Conservation (phyloP, 2,113 vertebrate genomes). For the Leptosomus discolor region DNA sequence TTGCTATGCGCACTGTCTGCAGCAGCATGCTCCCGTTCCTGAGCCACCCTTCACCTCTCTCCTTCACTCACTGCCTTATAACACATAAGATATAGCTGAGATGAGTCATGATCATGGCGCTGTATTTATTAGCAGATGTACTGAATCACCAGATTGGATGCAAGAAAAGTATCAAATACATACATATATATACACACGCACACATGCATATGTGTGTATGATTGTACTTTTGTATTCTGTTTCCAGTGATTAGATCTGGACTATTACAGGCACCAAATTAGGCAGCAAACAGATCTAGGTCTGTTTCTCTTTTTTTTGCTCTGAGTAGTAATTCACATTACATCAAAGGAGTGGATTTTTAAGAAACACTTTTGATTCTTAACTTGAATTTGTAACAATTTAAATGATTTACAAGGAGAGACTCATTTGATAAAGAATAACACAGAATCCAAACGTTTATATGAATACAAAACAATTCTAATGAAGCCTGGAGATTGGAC, state of each 20-base stretch:
- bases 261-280: background rate
- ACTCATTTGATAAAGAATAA: conserved; percentile 27
- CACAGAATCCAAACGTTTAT: conserved; percentile 20
- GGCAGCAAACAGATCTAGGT: background rate
- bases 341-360: background rate
- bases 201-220: background rate
- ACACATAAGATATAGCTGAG: background rate
- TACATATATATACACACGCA: background rate
- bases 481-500: background rate
- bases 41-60: background rate
- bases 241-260: background rate
- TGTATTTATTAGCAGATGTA: background rate
- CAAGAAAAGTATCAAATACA: background rate
- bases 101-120: background rate
- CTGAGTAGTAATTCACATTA: background rate
- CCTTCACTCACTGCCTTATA: background rate
- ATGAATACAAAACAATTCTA: background rate
- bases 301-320: background rate
- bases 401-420: conserved; percentile 39
- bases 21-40: background rate
- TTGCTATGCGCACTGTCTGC: background rate
- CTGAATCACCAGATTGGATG: background rate
- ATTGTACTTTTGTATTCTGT: background rate
- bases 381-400: conserved; percentile 29
- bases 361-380: background rate